phyloP scores from a whole-genome alignment of 2,797 vertebrate genomes.

The Argentina silus region DNA sequence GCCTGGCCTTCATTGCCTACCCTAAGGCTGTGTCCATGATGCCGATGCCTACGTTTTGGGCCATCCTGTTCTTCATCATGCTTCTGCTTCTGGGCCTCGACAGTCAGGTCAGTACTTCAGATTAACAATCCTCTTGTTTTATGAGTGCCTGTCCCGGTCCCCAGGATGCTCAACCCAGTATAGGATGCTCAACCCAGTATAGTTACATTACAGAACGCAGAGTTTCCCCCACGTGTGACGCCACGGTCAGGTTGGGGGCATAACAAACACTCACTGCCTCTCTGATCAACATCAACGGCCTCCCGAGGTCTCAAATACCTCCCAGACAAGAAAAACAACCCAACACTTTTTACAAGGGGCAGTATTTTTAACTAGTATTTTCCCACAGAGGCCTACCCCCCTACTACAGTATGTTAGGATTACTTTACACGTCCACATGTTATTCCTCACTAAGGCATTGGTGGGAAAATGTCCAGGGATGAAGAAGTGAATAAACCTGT shows the following conservation, averaged over 20 bases:
- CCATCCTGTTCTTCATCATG: conserved; percentile 99
- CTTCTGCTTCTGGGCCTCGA: conserved; percentile 98
- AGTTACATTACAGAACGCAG: too few species aligned
- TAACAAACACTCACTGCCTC: conserved; percentile 51
- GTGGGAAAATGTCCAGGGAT: background rate
- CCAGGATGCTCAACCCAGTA: too few species aligned
- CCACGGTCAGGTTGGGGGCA: conserved; percentile 28
- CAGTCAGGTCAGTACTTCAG: conserved; percentile 89
- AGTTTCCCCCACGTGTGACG: too few species aligned
- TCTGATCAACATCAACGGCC: conserved; percentile 38
- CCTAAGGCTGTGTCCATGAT: conserved; percentile 99
- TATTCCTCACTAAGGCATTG: background rate
- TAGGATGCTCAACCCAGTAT: too few species aligned
- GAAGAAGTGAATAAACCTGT: background rate
- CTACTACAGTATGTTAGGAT: conserved; percentile 26
- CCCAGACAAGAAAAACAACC: conserved; percentile 33
- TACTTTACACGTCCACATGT: background rate
- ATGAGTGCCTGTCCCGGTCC: too few species aligned
- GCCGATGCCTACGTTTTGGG: conserved; percentile 98
- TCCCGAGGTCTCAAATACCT: conserved; percentile 43
- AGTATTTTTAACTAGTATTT: conserved; percentile 22
- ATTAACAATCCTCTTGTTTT: background rate
- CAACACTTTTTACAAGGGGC: conserved; percentile 5
- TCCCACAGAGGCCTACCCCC: conserved; percentile 51
- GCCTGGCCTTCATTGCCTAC: conserved; percentile 98